phyloP scores from a whole-genome alignment of 2,113 vertebrate genomes.

The Corythaeola cristata region DNA sequence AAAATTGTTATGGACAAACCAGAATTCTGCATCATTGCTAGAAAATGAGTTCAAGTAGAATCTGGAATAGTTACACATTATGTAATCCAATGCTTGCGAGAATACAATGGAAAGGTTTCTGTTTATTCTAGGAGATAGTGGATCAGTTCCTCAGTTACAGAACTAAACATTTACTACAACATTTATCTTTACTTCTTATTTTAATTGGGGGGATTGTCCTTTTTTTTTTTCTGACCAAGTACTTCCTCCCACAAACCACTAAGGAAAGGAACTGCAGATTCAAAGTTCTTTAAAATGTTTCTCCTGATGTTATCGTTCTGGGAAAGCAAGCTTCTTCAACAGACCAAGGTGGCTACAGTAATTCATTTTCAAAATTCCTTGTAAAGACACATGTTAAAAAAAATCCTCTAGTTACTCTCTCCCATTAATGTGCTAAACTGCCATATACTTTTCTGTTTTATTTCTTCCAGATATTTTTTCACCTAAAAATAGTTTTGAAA shows the following conservation, averaged over 20 bases:
- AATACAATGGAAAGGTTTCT: background rate
- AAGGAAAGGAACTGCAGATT: background rate
- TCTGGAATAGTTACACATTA: background rate
- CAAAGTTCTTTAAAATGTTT: constrained; percentile 35
- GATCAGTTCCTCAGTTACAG: constrained; percentile 29
- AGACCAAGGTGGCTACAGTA: background rate
- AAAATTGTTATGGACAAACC: background rate
- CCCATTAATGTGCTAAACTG: background rate
- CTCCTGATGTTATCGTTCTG: constrained; percentile 48
- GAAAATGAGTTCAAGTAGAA: background rate
- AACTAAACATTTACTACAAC: constrained; percentile 44
- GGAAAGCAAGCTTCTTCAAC: constrained; percentile 23
- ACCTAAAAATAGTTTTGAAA: background rate
- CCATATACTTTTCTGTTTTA: background rate
- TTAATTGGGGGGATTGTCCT: background rate
- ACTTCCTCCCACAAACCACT: constrained; percentile 47
- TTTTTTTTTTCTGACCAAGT: background rate
- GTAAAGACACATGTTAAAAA: background rate
- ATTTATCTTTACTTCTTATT: constrained; percentile 26
- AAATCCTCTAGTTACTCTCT: background rate
- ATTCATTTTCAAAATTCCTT: constrained; percentile 22
- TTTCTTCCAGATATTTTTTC: background rate
- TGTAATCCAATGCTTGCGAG: background rate
- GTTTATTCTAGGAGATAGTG: background rate
- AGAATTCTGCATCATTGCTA: accelerated